Evolutionary conservation across 2,113 vertebrate species (phyloP).

Genomic region (Nyctibius bracteatus): DNA sequence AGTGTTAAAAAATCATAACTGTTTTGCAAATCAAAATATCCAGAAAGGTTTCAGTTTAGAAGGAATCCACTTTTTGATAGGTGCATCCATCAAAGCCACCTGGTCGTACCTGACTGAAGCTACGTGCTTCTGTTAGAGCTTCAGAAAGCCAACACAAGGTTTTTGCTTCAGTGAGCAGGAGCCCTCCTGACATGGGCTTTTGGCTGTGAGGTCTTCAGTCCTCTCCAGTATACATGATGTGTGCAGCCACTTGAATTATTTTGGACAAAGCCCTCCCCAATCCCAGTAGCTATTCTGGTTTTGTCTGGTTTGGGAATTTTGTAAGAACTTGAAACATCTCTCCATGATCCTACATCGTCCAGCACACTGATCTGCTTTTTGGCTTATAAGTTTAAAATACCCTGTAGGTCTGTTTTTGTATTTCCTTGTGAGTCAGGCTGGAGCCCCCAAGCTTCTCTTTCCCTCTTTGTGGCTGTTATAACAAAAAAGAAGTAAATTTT

Average conservation of each 20-base stretch:
- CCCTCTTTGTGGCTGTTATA: neutral
- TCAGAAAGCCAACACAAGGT: accelerated
- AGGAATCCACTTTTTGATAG: neutral
- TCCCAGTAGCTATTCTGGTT: neutral
- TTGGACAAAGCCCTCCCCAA: neutral
- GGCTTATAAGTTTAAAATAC: neutral
- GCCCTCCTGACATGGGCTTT: accelerated
- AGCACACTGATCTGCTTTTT: neutral
- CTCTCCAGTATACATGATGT: accelerated
- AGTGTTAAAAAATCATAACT: neutral
- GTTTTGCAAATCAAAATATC: neutral
- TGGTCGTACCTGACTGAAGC: neutral
- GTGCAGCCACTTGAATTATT: neutral
- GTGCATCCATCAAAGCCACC: neutral
- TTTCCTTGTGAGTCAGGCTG: neutral
- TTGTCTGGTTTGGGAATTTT: neutral
- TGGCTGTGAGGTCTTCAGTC: neutral
- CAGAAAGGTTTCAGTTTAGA: neutral
- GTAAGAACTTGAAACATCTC: neutral
- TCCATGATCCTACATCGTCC: neutral
- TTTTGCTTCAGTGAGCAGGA: neutral
- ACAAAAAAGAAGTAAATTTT: neutral
- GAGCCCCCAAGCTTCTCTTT: neutral
- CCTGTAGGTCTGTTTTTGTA: neutral
- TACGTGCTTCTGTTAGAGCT: neutral